Percentiles rank a stretch among this genome's conserved stretches.
phyloP scores from a whole-genome alignment of 2,888 invertebrate genomes.

The Chaetogeoica ovagalla region DNA sequence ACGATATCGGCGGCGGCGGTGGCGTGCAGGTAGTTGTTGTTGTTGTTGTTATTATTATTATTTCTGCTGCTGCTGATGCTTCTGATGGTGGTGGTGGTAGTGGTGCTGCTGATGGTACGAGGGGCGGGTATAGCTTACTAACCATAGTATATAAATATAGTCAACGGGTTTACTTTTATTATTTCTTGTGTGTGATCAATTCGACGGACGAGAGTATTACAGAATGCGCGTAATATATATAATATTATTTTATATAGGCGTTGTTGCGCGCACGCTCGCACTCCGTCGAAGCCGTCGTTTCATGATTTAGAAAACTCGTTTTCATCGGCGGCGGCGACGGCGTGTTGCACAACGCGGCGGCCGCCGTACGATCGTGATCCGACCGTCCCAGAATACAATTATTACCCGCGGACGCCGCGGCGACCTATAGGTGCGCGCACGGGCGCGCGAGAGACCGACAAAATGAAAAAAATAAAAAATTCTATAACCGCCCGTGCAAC shows the following conservation, averaged over 20 bases:
- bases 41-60: conserved; percentile 1
- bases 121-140: conserved; percentile 10
- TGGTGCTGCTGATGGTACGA: neutral
- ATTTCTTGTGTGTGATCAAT: conserved; percentile 34
- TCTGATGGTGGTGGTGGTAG: neutral
- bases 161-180: neutral
- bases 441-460: neutral
- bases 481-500: conserved; percentile 4
- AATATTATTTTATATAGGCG: neutral
- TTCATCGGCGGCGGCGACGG: conserved; percentile 26
- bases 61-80: neutral
- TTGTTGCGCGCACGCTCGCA: conserved; percentile 3
- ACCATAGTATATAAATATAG: neutral
- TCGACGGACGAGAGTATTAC: conserved; percentile 20
- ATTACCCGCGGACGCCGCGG: conserved; percentile 21
- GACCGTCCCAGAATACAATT: conserved; percentile 53
- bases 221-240: neutral
- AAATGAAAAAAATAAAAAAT: neutral
- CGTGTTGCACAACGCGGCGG: conserved; percentile 28
- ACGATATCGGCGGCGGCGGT: conserved; percentile 22
- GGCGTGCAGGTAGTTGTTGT: conserved; percentile 26
- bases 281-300: neutral
- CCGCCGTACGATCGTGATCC: conserved; percentile 33
- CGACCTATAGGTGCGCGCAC: neutral
- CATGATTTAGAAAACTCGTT: conserved; percentile 43